Base-by-base conservation (phyloP, 1,140 invertebrate species). In the Bombus balteatus region DNA sequence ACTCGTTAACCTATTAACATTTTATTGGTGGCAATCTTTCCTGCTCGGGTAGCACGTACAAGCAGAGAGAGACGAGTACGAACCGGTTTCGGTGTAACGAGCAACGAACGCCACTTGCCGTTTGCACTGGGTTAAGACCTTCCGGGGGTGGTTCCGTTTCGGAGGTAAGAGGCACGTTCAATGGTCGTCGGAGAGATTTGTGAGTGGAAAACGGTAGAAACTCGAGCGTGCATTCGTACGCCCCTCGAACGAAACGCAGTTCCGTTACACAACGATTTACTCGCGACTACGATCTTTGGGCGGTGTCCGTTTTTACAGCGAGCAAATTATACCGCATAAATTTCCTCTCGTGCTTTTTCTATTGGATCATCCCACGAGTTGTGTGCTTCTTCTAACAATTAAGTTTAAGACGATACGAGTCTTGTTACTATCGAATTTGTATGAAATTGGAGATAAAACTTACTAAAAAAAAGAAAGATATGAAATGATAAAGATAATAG, bases 1-100 rank as follows among this genome's bases (percentile, higher is more conserved):
- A 57, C 85, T 91, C 87, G 85, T 92, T 92, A 92, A 90, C 85
- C 87, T 88, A 90, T 92, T 91, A 92, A 92, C 88, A 92, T 92
- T 92, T 92, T 92, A 92, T 92, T 92, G 83, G 89, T 66, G 57
- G 80, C 88, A 91, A 92, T 91, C 87, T 87, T 92, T 91, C 74
- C 70, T 78, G 32, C 59, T 6, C 39, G 34, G 68, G 8, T 57
- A 59, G 79, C 73, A 77, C 74, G 81, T 76, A 81, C 39, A 41
- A 22, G 28, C 84, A 47, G 28, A 4, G 13, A 22, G 41, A 66
- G 71, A 41, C 22, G 15, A 65, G 73, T 71, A 81, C 75, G 83
- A 78, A 71, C 28, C 28, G 68, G 57, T 65, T 47, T 32, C 41
- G 59, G 47, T 72, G 84, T 89, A 89, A 89, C 78, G 68, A 71